Conservation (phyloP, 2,888 invertebrate genomes). For the Drosophila sordidula region DNA sequence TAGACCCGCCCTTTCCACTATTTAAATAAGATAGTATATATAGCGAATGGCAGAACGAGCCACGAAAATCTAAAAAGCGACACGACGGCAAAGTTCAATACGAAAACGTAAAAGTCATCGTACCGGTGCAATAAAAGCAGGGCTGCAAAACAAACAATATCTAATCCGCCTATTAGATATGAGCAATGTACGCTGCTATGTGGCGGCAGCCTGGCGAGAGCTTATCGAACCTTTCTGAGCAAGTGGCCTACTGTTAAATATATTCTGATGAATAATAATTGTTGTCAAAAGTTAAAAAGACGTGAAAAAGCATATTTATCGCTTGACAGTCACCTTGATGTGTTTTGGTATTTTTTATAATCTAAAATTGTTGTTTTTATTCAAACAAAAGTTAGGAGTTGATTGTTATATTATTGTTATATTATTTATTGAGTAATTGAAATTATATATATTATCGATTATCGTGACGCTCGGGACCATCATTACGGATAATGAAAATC, state of each 20-base stretch:
- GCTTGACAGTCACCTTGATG: background rate
- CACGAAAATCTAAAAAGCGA: constrained; percentile 59
- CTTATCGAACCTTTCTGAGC: background rate
- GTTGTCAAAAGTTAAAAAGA: too few species aligned
- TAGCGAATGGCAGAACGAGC: constrained; percentile 24
- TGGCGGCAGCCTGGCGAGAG: background rate
- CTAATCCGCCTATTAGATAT: constrained; percentile 15
- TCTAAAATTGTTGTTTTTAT: too few species aligned
- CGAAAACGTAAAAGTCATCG: constrained; percentile 71
- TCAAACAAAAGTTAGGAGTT: too few species aligned
- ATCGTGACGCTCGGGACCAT: too few species aligned
- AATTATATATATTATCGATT: too few species aligned
- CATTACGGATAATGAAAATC: too few species aligned
- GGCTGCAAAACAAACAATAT: constrained; percentile 38
- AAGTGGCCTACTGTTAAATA: background rate
- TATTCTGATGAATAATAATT: background rate
- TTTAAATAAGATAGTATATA: constrained; percentile 28
- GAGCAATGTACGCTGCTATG: constrained; percentile 14
- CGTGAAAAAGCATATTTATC: background rate
- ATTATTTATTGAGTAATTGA: too few species aligned
- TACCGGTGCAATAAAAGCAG: constrained; percentile 52
- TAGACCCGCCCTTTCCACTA: constrained; percentile 2
- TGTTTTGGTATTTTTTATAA: background rate
- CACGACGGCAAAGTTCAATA: constrained; percentile 76
- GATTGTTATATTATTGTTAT: too few species aligned